Base-by-base conservation (phyloP, 35 echinoderm and acorn worm genomes). In the Ophiothrix spiculata region DNA sequence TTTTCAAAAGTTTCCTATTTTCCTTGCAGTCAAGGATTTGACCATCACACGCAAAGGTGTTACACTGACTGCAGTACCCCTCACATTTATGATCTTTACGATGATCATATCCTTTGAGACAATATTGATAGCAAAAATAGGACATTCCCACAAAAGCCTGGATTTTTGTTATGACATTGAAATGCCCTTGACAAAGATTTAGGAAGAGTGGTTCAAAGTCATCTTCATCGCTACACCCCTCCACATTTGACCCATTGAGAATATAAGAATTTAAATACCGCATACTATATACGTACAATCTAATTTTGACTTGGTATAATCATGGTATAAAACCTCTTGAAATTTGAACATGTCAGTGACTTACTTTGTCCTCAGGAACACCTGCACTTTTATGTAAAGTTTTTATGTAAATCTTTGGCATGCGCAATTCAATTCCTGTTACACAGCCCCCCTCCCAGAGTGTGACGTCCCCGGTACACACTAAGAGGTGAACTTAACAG, bases 101-200 rank as follows among this genome's bases (percentile, higher is more conserved):
- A 33, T 37, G 6, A n/a, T 79, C 40, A 33, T 87, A 80, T 0
- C 76, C 69, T 37, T 79, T 87, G 23, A 79, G n/a, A 80, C 86
- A n/a, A n/a, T n/a, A 87, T 38, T 79, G 60, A 29, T 35, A 8
- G 45, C 86, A 87, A 69, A 79, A 87, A 40, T 87, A 87, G 8
- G 40, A 56, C 60, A 75, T 46, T 17, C 2, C 15, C 21, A 74
- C 36, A 40, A 87, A 87, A 1, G 76, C 76, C 36, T 32, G 54
- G n/a, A 87, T 32, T 1, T 38, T 78, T 79, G 77, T 56, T 10
- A 87, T 12, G 21, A 64, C 39, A 39, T 79, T 32, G 80, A 78
- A 87, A 33, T 87, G 40, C 17, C 80, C 86, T 33, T 80, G 32
- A 19, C 80, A 45, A 15, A 15, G 41, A 32, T 79, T 63, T 33